Evolutionary conservation across 2,797 vertebrate species (phyloP), one percentile per base, ranked within the genome.

Genomic region (Pitangus sulphuratus): DNA sequence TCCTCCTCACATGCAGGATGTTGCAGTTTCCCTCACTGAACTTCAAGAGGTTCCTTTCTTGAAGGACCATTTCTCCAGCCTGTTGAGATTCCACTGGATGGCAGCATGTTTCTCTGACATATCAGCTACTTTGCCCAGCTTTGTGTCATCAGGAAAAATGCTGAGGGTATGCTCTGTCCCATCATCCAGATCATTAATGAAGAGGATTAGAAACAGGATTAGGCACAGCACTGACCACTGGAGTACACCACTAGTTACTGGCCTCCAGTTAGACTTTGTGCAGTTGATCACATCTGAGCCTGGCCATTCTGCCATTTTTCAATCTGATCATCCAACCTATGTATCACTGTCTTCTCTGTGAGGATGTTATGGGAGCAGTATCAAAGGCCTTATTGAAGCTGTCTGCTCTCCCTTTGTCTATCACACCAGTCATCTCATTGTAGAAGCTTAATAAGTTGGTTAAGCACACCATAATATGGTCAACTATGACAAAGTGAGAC

Each of bases 391-490:
- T 21, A 26, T 6, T 35, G 42, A 37, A 3, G 2, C 28, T 8
- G 3, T 31, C 6, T 24, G 8, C 8, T 44, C 8, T 51, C 7
- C 8, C 3, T 14, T 39, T 57, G 14, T 45, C 13, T 31, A 35
- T 24, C 12, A 15, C 0, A 7, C 6, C 6, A 66, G 9, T 31
- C 3, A 50, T 53, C 47, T 40, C 1, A 3, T 19, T 18, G 0
- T 2, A 61, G 16, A 78, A 57, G 3, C 4, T 70, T 44, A 61
- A 40, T 2, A 40, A 25, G 18, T 18, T 65, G 33, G 16, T 56
- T 28, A 81, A 62, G 21, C 42, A 51, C 1, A 64, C 6, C 16
- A 40, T 4, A 71, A 50, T 11, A 40, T 7, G 1, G 13, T 40
- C 26, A 76, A 22, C 20, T 15, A 51, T 21, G 50, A 60, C 6